Evolutionary conservation across 2,888 invertebrate genomes (phyloP).

Genomic region (Eristalinus aeneus): DNA sequence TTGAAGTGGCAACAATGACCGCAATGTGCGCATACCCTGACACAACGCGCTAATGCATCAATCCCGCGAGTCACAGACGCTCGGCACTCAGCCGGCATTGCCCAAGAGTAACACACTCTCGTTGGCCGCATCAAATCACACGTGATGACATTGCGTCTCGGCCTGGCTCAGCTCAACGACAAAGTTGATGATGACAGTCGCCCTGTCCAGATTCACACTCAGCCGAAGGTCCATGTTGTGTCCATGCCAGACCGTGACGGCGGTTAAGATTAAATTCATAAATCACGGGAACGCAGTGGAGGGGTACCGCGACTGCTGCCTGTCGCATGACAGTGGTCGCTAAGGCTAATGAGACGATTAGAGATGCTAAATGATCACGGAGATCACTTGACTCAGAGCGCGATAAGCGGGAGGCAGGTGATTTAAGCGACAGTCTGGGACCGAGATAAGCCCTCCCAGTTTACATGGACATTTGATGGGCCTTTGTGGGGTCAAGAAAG

Average conservation of each 20-base stretch:
- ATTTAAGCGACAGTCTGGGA: not conserved
- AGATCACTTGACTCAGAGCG: conserved; percentile 21
- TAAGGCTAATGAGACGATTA: conserved; percentile 55
- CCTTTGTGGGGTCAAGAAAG: not conserved
- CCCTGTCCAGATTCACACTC: conserved; percentile 32
- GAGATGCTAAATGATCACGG: conserved; percentile 47
- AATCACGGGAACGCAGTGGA: conserved; percentile 30
- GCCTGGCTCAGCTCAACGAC: not conserved
- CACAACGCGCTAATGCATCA: conserved; percentile 19
- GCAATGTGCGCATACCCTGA: conserved; percentile 13
- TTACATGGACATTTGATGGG: not conserved
- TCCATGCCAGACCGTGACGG: conserved; percentile 32
- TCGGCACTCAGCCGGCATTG: not conserved
- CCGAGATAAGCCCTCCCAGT: conserved; percentile 5
- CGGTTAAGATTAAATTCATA: conserved; percentile 57
- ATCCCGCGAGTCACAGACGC: not conserved
- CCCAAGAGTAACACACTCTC: no score
- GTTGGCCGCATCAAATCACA: conserved; percentile 16
- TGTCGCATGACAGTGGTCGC: conserved; percentile 36
- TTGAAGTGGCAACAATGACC: conserved; percentile 19
- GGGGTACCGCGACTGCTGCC: not conserved
- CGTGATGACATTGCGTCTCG: conserved; percentile 49
- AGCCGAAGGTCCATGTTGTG: conserved; percentile 35
- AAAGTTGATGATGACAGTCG: conserved; percentile 39
- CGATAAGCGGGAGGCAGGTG: not conserved